Percentiles rank a stretch among this genome's conserved stretches.
Conservation (phyloP, 2,113 vertebrate genomes). For the Sinocyclocheilus rhinocerous region DNA sequence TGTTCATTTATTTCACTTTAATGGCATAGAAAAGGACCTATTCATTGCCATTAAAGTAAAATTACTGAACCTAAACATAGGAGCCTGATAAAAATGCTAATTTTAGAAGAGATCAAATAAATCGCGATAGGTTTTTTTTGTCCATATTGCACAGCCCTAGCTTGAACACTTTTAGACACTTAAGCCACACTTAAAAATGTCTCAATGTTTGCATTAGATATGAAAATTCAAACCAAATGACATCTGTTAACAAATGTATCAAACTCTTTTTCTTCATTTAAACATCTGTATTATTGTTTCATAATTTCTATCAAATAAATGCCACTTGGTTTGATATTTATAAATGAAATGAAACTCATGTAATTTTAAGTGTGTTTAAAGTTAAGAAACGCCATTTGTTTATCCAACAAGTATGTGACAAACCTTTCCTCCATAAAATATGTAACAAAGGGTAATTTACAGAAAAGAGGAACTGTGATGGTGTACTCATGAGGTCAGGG, state of each 20-base stretch:
- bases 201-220: neutral
- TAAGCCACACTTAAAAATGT: neutral
- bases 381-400: neutral
- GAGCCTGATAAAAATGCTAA: no score
- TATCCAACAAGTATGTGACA: neutral
- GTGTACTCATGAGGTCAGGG: constrained; percentile 28
- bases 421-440: constrained; percentile 45
- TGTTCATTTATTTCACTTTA: no score
- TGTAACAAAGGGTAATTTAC: constrained; percentile 49
- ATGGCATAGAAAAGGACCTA: no score
- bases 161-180: neutral
- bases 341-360: neutral
- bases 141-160: no score
- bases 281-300: neutral
- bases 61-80: no score
- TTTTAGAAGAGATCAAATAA: no score
- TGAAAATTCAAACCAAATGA: neutral
- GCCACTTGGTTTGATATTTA: neutral
- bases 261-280: neutral
- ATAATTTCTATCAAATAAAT: neutral
- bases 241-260: neutral
- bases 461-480: constrained; percentile 51
- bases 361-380: neutral
- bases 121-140: no score
- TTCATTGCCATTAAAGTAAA: no score